Evolutionary conservation across 2,113 vertebrate species (phyloP).

Genomic region (Helogale parvula): DNA sequence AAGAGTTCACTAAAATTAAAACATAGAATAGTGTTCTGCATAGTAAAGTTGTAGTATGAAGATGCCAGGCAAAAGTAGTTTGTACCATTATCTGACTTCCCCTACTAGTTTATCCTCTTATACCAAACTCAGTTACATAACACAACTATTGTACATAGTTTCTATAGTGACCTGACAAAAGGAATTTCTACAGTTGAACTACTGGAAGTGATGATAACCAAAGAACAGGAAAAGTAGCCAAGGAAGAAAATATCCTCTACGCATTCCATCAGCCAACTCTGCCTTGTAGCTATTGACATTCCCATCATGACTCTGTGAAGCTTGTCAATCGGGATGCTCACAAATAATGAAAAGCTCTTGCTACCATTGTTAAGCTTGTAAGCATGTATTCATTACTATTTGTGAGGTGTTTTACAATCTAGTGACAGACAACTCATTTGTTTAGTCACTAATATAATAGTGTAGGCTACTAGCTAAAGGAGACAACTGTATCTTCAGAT

Average conservation of each 20-base stretch:
- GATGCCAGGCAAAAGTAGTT: background rate
- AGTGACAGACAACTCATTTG: background rate
- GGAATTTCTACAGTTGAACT: background rate
- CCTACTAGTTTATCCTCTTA: background rate
- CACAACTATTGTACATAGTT: background rate
- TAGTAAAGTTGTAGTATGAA: background rate
- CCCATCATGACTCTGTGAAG: background rate
- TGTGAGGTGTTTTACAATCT: background rate
- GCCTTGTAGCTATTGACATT: background rate
- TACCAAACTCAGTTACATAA: background rate
- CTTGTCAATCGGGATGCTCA: slow-evolving; percentile 26
- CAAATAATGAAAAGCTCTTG: slow-evolving; percentile 29
- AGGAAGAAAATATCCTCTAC: background rate
- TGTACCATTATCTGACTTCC: background rate
- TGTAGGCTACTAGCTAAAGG: background rate
- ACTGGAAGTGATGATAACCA: background rate
- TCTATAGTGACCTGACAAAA: background rate
- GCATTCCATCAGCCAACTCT: background rate
- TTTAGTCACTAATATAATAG: background rate
- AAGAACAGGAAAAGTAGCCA: background rate
- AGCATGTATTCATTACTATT: background rate
- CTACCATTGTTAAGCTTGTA: background rate
- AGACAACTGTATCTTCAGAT: background rate
- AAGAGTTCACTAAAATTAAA: slow-evolving; percentile 2
- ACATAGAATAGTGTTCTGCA: background rate